Evolutionary conservation across 2,797 vertebrate genomes (phyloP).

Genomic region (Cirrhinus molitorella): DNA sequence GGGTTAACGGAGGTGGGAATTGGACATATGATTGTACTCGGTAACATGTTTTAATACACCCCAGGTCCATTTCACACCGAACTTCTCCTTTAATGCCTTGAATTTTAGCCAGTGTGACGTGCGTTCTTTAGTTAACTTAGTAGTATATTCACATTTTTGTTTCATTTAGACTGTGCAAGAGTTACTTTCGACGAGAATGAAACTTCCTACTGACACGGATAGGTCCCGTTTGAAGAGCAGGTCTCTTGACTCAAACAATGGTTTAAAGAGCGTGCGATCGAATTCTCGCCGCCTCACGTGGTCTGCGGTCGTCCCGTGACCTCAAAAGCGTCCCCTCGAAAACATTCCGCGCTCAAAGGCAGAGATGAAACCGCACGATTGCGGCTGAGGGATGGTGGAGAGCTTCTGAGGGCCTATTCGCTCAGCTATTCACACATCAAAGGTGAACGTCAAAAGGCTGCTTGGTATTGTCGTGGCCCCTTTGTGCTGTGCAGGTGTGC

Average conservation of each 20-base stretch:
- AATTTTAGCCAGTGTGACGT: too few species aligned
- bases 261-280: slow-evolving; percentile 46
- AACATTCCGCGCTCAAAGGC: slow-evolving; percentile 50
- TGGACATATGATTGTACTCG: too few species aligned
- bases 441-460: slow-evolving; percentile 70
- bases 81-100: too few species aligned
- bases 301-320: slow-evolving; percentile 48
- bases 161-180: slow-evolving; percentile 15
- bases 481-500: slow-evolving; percentile 80
- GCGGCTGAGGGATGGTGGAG: slow-evolving; percentile 53
- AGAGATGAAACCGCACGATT: slow-evolving; percentile 50
- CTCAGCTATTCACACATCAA: slow-evolving; percentile 77
- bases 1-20: too few species aligned
- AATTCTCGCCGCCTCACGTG: slow-evolving; percentile 24
- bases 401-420: slow-evolving; percentile 62
- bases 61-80: too few species aligned
- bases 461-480: slow-evolving; percentile 64
- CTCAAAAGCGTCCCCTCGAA: slow-evolving; percentile 46
- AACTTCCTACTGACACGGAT: slow-evolving; percentile 13
- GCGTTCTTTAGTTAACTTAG: too few species aligned
- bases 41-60: too few species aligned
- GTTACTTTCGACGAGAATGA: background rate
- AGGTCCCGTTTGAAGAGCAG: slow-evolving; percentile 26
- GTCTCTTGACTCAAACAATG: slow-evolving; percentile 42
- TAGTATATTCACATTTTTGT: too few species aligned